Conservation (phyloP, 2,888 invertebrate genomes). For the Eupithecia insigniata region DNA sequence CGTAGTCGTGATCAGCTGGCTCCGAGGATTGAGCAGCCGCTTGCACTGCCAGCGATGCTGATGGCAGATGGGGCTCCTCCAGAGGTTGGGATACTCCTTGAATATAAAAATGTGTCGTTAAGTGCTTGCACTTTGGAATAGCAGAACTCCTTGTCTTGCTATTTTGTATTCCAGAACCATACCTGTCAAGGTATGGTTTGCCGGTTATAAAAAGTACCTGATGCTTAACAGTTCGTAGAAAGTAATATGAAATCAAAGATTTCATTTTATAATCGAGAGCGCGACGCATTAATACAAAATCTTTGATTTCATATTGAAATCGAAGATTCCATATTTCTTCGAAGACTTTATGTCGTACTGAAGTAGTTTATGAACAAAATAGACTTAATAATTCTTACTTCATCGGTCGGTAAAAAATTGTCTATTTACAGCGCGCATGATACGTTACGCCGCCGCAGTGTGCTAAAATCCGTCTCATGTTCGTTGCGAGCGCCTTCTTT, state of each 20-base stretch:
- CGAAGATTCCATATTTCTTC: not conserved
- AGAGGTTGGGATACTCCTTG: slow-evolving; percentile 71
- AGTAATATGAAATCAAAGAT: too few species aligned
- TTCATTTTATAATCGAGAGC: too few species aligned
- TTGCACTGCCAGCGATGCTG: slow-evolving; percentile 83
- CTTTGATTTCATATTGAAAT: too few species aligned
- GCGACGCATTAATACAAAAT: not conserved
- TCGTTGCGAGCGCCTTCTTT: too few species aligned
- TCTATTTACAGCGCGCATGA: too few species aligned
- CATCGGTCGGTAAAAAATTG: not conserved
- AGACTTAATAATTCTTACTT: not conserved
- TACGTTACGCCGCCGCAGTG: too few species aligned
- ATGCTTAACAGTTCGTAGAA: not conserved
- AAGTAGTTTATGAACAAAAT: not conserved
- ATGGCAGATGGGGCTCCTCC: slow-evolving; percentile 85
- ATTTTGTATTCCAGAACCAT: not conserved
- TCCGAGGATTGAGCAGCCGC: slow-evolving; percentile 84
- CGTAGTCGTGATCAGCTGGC: slow-evolving; percentile 87
- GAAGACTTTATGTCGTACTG: not conserved
- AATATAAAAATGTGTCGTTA: slow-evolving; percentile 12
- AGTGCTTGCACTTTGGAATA: not conserved
- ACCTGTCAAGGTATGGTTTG: not conserved
- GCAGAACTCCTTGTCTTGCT: not conserved
- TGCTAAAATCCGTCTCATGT: too few species aligned
- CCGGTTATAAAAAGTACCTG: not conserved